These are phyloP conservation scores for Sarcophaga rosellei DNA, from an alignment of 2,888 invertebrate species.

Conservation along the genomic window DNA sequence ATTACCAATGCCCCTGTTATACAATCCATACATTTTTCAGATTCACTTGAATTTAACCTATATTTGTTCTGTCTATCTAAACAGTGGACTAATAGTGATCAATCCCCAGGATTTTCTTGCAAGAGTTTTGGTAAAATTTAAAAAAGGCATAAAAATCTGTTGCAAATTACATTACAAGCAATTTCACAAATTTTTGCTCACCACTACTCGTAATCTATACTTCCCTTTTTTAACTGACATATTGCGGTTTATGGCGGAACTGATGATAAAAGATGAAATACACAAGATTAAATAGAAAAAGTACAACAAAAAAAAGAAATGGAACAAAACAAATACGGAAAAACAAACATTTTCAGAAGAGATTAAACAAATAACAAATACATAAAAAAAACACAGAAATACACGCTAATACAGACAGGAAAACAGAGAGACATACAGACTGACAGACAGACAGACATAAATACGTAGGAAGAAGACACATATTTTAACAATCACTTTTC, in stretches of 20 bases:
- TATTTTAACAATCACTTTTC: background rate
- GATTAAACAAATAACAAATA: background rate
- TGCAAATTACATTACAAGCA: too few species aligned
- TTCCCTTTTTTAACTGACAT: conserved; percentile 11
- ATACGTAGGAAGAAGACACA: background rate
- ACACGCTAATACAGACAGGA: background rate
- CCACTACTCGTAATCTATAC: background rate
- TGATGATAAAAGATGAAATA: conserved; percentile 35
- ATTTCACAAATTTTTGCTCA: too few species aligned
- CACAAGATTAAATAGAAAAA: conserved; percentile 22
- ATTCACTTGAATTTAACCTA: too few species aligned
- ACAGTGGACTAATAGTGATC: too few species aligned
- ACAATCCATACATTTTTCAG: too few species aligned
- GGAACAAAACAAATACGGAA: background rate
- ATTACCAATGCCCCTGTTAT: too few species aligned
- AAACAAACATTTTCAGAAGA: background rate
- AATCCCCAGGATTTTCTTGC: too few species aligned
- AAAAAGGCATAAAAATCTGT: too few species aligned
- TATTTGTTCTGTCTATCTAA: too few species aligned
- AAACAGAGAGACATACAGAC: too few species aligned
- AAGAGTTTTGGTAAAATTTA: too few species aligned
- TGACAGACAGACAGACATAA: background rate
- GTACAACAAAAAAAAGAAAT: background rate
- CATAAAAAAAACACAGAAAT: conserved; percentile 13
- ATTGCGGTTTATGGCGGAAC: conserved; percentile 42